Percentiles rank a stretch among this genome's conserved stretches.
Evolutionary conservation across 1,140 invertebrate species (phyloP).

Genomic region (Dreissena polymorpha): DNA sequence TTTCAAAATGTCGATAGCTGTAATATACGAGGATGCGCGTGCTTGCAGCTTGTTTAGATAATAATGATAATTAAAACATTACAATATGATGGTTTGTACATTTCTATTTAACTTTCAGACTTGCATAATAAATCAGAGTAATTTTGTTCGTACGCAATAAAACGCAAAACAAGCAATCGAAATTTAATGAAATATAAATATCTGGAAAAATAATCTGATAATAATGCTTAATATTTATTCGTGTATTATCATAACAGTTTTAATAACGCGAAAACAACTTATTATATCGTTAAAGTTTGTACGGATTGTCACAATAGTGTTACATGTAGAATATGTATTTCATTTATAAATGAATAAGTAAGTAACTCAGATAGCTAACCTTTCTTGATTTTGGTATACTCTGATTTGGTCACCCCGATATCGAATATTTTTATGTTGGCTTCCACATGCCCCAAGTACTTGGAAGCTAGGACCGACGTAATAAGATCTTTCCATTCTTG

Average conservation of each 20-base stretch:
- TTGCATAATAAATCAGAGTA: no score
- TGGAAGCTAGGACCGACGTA: conserved; percentile 1
- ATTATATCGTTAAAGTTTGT: no score
- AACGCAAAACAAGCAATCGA: no score
- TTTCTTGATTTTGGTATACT: conserved; percentile 64
- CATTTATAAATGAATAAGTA: no score
- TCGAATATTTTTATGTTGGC: conserved; percentile 23
- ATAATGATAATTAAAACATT: background rate
- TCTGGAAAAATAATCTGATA: no score
- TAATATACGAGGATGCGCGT: conserved; percentile 16
- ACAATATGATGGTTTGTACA: background rate
- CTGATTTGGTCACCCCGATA: conserved; percentile 49
- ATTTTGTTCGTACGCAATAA: no score
- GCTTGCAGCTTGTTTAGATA: background rate
- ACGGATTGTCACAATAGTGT: no score
- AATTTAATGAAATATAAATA: no score
- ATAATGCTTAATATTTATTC: no score
- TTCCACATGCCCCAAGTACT: background rate
- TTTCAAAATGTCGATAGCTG: conserved; percentile 60
- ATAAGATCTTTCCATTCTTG: conserved; percentile 42
- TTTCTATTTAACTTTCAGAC: background rate
- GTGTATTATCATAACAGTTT: no score
- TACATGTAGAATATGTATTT: no score
- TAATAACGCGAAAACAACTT: no score
- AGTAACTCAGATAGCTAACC: conserved; percentile 22